These are phyloP conservation scores for Acanthopleura granulata DNA, from an alignment of 2,888 invertebrate genomes.

Conservation along the genomic window DNA sequence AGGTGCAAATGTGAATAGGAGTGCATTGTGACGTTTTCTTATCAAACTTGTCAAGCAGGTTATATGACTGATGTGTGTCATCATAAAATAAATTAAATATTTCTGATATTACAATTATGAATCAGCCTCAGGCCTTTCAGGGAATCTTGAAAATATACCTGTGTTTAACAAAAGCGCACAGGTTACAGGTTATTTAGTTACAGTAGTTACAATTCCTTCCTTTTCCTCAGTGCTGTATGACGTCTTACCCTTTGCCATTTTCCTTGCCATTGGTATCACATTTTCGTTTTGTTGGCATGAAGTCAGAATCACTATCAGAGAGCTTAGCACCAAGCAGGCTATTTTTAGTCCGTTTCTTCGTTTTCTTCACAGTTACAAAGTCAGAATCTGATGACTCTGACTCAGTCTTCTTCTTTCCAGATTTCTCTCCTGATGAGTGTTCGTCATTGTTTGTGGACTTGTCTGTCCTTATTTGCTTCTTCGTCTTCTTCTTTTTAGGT, in stretches of 20 bases:
- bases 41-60: too few species aligned
- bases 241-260: constrained; percentile 26
- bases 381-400: background rate
- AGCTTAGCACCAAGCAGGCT: constrained; percentile 49
- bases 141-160: too few species aligned
- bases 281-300: constrained; percentile 7
- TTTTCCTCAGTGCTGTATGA: background rate
- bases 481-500: constrained; percentile 21
- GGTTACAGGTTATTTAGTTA: background rate
- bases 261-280: constrained; percentile 30
- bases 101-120: too few species aligned
- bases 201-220: background rate
- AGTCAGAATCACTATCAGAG: constrained; percentile 52
- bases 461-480: background rate
- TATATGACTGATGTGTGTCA: too few species aligned
- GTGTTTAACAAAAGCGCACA: too few species aligned
- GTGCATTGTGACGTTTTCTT: too few species aligned
- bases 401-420: background rate
- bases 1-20: too few species aligned
- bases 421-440: constrained; percentile 13
- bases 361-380: background rate
- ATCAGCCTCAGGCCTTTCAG: too few species aligned
- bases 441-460: constrained; percentile 13
- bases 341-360: constrained; percentile 34
- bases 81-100: too few species aligned